phyloP scores from a whole-genome alignment of 37 sponge, comb jelly and placozoan species.

The Aplysina aerophoba region DNA sequence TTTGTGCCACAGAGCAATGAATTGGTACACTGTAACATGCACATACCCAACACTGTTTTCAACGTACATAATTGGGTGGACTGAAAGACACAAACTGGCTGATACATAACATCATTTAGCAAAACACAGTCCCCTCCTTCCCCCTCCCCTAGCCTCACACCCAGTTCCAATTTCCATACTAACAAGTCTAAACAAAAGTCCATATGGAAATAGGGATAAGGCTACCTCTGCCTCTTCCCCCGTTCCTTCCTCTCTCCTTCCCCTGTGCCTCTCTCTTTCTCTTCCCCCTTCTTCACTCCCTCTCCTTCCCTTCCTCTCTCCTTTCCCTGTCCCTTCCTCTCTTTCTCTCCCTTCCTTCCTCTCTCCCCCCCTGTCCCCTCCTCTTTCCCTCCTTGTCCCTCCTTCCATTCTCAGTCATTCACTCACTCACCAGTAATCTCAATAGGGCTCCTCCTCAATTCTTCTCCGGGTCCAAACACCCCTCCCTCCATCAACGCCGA shows the following conservation, averaged over 20 bases:
- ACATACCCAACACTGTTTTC: too few relatives aligned
- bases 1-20: too few relatives aligned
- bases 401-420: not conserved
- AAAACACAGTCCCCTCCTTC: too few relatives aligned
- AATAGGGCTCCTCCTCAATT: not conserved
- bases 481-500: not conserved
- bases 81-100: too few relatives aligned
- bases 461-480: slow-evolving; percentile 20
- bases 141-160: too few relatives aligned
- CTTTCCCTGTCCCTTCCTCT: not conserved
- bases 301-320: not conserved
- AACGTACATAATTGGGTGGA: too few relatives aligned
- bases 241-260: not conserved
- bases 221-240: too few relatives aligned
- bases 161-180: too few relatives aligned
- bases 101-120: too few relatives aligned
- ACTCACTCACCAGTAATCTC: not conserved
- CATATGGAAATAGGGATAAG: too few relatives aligned
- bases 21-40: too few relatives aligned
- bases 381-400: not conserved
- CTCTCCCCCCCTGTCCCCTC: not conserved
- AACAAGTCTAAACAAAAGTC: too few relatives aligned
- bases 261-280: not conserved
- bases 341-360: not conserved
- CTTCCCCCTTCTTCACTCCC: not conserved